These are phyloP conservation scores for Corythoichthys intestinalis DNA, from an alignment of 2,113 vertebrate genomes.

Conservation along the genomic window DNA sequence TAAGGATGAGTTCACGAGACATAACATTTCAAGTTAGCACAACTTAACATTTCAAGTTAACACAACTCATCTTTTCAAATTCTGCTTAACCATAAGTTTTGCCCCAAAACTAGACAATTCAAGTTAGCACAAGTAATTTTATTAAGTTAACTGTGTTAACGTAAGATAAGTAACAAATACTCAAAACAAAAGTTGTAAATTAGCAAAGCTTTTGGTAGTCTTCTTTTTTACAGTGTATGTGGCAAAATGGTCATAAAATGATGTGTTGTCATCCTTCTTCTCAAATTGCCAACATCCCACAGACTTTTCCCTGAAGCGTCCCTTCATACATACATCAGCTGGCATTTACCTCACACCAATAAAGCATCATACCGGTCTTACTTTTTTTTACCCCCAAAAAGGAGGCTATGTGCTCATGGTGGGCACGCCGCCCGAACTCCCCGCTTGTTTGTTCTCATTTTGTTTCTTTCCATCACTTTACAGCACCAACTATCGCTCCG, in stretches of 20 bases:
- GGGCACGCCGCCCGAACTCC: neutral
- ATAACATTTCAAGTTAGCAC: too few relatives aligned
- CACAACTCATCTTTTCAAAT: too few relatives aligned
- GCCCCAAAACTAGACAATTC: too few relatives aligned
- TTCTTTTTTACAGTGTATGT: too few relatives aligned
- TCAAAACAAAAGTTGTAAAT: too few relatives aligned
- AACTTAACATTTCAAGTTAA: too few relatives aligned
- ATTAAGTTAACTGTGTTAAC: too few relatives aligned
- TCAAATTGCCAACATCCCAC: neutral
- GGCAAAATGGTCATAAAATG: neutral
- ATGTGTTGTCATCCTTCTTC: neutral
- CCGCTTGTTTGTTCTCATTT: slow-evolving; percentile 20
- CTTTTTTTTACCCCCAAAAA: slow-evolving; percentile 9
- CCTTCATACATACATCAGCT: slow-evolving; percentile 26
- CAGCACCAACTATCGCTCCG: neutral
- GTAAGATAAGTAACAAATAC: too few relatives aligned
- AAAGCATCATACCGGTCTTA: slow-evolving; percentile 32
- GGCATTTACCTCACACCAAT: slow-evolving; percentile 41
- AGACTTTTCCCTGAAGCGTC: slow-evolving; percentile 15
- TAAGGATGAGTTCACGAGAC: too few relatives aligned
- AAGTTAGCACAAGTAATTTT: too few relatives aligned
- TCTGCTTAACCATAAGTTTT: too few relatives aligned
- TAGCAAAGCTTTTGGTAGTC: too few relatives aligned
- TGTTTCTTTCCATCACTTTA: neutral
- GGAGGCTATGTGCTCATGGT: slow-evolving; percentile 24